Evolutionary conservation across 2,888 invertebrate species (phyloP), one percentile per base, ranked within the genome.

Genomic region (Heteromyza rotundicornis): DNA sequence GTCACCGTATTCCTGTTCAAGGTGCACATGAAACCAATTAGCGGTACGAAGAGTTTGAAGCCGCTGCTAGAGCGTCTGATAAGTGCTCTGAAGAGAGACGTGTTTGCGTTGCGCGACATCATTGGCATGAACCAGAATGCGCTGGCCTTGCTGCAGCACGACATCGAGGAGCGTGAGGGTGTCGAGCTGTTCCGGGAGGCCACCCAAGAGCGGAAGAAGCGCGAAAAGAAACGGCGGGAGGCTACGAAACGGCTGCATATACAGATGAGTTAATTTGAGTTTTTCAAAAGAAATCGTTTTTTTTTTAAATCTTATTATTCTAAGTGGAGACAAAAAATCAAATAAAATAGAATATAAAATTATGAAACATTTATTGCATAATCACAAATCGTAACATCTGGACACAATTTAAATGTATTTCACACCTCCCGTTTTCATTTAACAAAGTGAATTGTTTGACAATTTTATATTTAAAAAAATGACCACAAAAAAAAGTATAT

Each of bases 101-200:
- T 82, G 0, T 68, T 66, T 16, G 73, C 79, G 5, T 64, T 87
- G 16, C 84, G 96, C 89, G 93, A 96, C 80, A 86, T 89, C 74
- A 87, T 94, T 52, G 96, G 96, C 2, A 91, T 89, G 80, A 98
- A 98, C 84, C 83, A 92, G 66, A 91, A 94, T 79, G 94, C 92
- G 0, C 85, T 97, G 75, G 87, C 89, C 63, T 89, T 91, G 82
- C 77, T 94, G 56, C 91, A 92, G 74, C 87, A 89, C 58, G 89
- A 90, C 66, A 85, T 92, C 12, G 95, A 95, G 82, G 89, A 89
- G 67, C 86, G 87, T 1, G 89, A 92, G 69, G 89, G 90, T 57
- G 87, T 94, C 22, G 89, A 89, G 71, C 84, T 94, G 68, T 96
- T 96, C 84, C 85, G 85, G 62, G 95, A 95, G 71, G 91, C 92